Evolutionary conservation across 2,113 vertebrate genomes (phyloP).

Genomic region (Coregonus clupeaformis): DNA sequence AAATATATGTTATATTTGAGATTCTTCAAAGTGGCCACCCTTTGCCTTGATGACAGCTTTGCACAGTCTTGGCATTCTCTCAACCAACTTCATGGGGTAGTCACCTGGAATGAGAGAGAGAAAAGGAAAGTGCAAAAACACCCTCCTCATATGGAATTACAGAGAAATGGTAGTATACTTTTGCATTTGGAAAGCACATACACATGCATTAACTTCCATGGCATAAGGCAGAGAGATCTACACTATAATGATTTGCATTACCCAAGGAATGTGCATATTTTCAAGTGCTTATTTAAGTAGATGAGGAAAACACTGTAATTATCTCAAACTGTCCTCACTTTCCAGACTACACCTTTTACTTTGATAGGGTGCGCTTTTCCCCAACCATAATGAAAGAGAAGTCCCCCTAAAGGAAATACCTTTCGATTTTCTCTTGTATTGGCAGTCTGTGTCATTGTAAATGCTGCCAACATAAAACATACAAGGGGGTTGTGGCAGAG

Average conservation of each 20-base stretch:
- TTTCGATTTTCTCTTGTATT: conserved; percentile 9
- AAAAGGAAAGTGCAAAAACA: conserved; percentile 1
- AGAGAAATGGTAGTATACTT: not conserved
- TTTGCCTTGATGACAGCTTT: too few species aligned
- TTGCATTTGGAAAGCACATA: not conserved
- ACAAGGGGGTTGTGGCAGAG: conserved; percentile 16
- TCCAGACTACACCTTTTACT: conserved; percentile 1
- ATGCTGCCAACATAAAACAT: conserved; percentile 20
- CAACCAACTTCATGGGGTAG: too few species aligned
- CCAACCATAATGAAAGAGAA: conserved; percentile 5
- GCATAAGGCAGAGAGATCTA: too few species aligned
- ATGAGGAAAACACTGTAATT: conserved; percentile 8
- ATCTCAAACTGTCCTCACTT: not conserved
- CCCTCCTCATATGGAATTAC: not conserved
- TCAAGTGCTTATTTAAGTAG: not conserved
- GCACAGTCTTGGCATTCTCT: too few species aligned
- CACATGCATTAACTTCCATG: too few species aligned
- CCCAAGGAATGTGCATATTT: too few species aligned
- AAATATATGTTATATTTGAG: too few species aligned
- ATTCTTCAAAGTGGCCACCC: too few species aligned
- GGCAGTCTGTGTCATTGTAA: conserved; percentile 25
- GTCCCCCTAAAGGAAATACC: conserved; percentile 18
- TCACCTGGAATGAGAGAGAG: not conserved
- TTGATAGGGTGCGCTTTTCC: conserved; percentile 17
- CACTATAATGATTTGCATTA: too few species aligned